phyloP scores from a whole-genome alignment of 2,797 vertebrate species.

The Manis javanica region DNA sequence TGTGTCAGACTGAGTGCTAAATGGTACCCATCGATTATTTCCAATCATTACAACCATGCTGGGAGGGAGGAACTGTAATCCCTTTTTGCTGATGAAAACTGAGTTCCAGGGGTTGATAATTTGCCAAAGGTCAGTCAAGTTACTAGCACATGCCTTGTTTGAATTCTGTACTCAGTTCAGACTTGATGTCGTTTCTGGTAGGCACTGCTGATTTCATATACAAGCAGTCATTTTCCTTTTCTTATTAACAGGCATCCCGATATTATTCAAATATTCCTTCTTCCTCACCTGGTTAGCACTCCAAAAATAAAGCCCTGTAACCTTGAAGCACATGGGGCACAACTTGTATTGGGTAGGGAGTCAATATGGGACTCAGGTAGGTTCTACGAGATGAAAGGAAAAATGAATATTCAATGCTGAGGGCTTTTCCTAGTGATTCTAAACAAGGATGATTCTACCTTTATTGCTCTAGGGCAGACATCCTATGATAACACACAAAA shows the following conservation, averaged over 20 bases:
- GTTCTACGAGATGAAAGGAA: background rate
- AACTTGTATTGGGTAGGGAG: background rate
- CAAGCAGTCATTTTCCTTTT: background rate
- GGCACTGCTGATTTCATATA: background rate
- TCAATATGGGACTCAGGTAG: background rate
- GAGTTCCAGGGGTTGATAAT: background rate
- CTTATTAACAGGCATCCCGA: background rate
- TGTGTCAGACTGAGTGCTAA: background rate
- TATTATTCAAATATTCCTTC: background rate
- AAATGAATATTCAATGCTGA: background rate
- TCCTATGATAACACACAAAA: background rate
- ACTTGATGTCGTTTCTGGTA: background rate
- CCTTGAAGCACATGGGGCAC: background rate
- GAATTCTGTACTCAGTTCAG: background rate
- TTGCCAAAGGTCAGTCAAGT: background rate
- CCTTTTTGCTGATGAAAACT: conserved; percentile 4
- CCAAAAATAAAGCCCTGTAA: background rate
- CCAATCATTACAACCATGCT: background rate
- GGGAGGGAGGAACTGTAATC: background rate
- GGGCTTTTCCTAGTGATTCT: background rate
- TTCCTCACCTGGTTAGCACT: background rate
- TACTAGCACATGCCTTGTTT: background rate
- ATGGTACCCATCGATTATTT: background rate
- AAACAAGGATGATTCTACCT: background rate
- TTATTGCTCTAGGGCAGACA: background rate